phyloP scores from a whole-genome alignment of 2,113 vertebrate genomes.

The Scomber scombrus region DNA sequence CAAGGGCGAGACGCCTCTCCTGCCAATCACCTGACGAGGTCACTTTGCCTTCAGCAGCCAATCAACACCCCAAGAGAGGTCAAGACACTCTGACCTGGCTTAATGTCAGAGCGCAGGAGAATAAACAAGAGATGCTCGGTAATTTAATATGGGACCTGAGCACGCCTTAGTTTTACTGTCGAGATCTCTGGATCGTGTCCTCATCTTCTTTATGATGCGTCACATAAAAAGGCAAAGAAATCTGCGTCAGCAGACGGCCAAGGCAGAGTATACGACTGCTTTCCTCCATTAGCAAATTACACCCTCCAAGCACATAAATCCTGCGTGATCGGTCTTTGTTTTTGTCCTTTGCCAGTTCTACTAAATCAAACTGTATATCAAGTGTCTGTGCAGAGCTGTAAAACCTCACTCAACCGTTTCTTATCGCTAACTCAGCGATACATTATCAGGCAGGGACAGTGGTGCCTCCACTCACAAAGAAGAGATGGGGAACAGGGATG shows the following conservation, averaged over 20 bases:
- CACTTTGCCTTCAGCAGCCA: conserved; percentile 22
- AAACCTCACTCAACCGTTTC: conserved; percentile 36
- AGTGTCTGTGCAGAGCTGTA: conserved; percentile 38
- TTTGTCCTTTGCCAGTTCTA: conserved; percentile 33
- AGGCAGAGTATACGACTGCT: background rate
- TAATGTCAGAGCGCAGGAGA: background rate
- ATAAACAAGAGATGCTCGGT: background rate
- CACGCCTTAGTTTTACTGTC: background rate
- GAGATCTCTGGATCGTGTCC: background rate
- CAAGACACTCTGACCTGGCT: conserved; percentile 34
- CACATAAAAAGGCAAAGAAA: conserved; percentile 3
- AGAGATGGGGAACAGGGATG: background rate
- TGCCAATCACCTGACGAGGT: conserved; percentile 17
- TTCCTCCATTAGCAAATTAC: conserved; percentile 58
- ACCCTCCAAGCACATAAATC: conserved; percentile 48
- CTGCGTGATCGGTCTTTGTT: conserved; percentile 32
- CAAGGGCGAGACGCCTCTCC: background rate
- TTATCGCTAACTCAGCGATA: conserved; percentile 26
- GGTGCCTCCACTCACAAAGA: conserved; percentile 23
- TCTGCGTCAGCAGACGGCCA: conserved; percentile 31
- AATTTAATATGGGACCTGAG: conserved; percentile 20
- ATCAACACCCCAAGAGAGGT: conserved; percentile 28
- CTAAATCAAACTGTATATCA: conserved; percentile 54
- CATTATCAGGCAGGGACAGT: conserved; percentile 33
- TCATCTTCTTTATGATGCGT: conserved; percentile 15